These are phyloP conservation scores for Spinus olivaceus DNA, from an alignment of 2,797 vertebrate species.

Conservation along the genomic window DNA sequence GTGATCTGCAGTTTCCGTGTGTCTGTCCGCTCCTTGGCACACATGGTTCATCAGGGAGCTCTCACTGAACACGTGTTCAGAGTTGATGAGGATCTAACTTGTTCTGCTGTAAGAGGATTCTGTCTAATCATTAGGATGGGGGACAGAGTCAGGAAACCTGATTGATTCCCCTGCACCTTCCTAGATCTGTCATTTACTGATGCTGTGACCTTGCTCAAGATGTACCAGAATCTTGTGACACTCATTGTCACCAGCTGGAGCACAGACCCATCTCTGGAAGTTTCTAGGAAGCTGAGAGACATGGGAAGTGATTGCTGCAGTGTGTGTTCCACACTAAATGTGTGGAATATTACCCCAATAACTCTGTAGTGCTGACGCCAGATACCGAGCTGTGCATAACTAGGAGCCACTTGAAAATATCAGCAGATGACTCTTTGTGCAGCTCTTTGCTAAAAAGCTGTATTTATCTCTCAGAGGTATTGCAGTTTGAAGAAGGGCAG, in stretches of 20 bases:
- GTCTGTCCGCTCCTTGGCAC: rapidly evolving
- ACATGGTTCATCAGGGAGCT: not conserved
- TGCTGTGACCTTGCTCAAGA: not conserved
- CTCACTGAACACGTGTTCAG: not conserved
- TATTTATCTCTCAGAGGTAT: not conserved
- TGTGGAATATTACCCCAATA: not conserved
- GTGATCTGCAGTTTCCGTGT: not conserved
- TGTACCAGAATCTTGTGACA: not conserved
- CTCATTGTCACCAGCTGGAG: not conserved
- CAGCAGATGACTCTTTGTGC: not conserved
- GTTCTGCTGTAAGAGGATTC: not conserved
- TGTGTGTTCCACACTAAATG: not conserved
- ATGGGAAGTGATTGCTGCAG: not conserved
- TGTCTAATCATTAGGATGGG: not conserved
- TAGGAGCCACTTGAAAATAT: not conserved
- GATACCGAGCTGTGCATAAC: not conserved
- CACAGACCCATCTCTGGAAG: not conserved
- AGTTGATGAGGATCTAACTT: not conserved
- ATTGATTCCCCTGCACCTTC: not conserved
- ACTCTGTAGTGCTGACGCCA: not conserved
- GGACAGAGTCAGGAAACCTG: not conserved
- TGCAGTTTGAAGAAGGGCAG: not conserved
- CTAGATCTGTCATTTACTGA: not conserved
- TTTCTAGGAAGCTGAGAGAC: not conserved
- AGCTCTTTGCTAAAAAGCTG: not conserved